Base-by-base conservation (phyloP, 2,888 invertebrate genomes). In the Megaustenia siamemsis region DNA sequence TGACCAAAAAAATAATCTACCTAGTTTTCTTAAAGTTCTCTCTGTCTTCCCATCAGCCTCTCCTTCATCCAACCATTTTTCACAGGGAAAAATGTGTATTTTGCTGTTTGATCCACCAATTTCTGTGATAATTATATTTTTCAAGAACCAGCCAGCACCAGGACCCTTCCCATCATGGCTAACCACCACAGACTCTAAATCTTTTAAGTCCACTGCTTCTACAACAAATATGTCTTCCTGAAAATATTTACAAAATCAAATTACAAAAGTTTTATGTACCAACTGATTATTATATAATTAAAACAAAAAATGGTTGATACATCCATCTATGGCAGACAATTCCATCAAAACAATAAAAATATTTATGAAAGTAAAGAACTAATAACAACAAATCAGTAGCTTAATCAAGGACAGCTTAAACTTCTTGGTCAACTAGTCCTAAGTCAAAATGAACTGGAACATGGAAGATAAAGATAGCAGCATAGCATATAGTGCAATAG, bases 51-150 rank as follows among this genome's bases (percentile, higher is more conserved):
- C 90, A 86, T 93, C 92, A 82, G 90, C 92, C 81, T 92, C 92
- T 84, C 92, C 90, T 24, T 90, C 89, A 84, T 93, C 93, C 84
- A 93, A 87, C 93, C 93, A 93, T 60, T 90, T 87, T 15, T 89
- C 88, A 88, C 93, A 93, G 5, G 92, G 91, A 88, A 93, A 93
- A 63, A 92, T 85, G 83, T 89, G 89, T 81, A 89, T 83, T 28
- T 88, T 66, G 84, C 53, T 69, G 86, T 75, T 35, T 88, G 85
- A 28, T 69, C 45, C 45, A 43, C 66, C 38, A 8, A 56, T 49
- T 24, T 85, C 81, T 71, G 86, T 89, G 63, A 93, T 87, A 2
- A 88, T 84, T 1, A 93, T 89, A 85, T 91, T 90, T 60, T 93
- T 92, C 73, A 93, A 84, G 86, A 90, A 92, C 87, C 91, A 88